Evolutionary conservation across 2,113 vertebrate genomes (phyloP).

Genomic region (Tricholaema leucomelas): DNA sequence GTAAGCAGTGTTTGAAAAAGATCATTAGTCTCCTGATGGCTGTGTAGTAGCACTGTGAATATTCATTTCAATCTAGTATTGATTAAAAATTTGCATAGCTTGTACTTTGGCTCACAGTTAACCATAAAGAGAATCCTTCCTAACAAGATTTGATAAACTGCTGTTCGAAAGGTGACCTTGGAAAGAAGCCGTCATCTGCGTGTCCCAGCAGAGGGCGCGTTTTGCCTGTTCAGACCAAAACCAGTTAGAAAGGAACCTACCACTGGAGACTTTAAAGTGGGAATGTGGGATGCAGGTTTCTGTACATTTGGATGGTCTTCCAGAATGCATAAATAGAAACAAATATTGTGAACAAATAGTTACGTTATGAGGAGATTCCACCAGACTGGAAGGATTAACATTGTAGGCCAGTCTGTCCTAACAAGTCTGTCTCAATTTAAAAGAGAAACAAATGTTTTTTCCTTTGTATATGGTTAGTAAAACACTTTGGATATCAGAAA

Average conservation of each 20-base stretch:
- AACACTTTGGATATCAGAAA: conserved; percentile 10
- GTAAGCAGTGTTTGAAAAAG: background rate
- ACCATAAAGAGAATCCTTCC: background rate
- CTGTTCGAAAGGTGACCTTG: background rate
- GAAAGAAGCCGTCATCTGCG: background rate
- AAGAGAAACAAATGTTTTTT: conserved; percentile 43
- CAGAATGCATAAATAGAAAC: conserved; percentile 7
- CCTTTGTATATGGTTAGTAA: conserved; percentile 35
- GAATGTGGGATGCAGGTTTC: background rate
- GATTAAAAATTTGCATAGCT: background rate
- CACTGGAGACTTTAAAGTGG: background rate
- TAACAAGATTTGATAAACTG: background rate
- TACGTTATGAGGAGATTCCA: conserved; percentile 12
- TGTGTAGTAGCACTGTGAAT: background rate
- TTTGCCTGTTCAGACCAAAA: background rate
- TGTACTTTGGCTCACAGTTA: background rate
- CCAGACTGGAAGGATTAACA: conserved; percentile 39
- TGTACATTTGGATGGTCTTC: background rate
- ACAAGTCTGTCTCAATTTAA: background rate
- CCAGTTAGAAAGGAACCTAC: background rate
- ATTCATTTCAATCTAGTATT: background rate
- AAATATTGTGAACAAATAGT: conserved; percentile 34
- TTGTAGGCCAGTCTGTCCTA: conserved; percentile 8
- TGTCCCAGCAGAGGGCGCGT: conserved; percentile 39
- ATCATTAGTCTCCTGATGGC: background rate